Base-by-base conservation (phyloP, 2,888 invertebrate genomes). In the Dendrolimus pini region DNA sequence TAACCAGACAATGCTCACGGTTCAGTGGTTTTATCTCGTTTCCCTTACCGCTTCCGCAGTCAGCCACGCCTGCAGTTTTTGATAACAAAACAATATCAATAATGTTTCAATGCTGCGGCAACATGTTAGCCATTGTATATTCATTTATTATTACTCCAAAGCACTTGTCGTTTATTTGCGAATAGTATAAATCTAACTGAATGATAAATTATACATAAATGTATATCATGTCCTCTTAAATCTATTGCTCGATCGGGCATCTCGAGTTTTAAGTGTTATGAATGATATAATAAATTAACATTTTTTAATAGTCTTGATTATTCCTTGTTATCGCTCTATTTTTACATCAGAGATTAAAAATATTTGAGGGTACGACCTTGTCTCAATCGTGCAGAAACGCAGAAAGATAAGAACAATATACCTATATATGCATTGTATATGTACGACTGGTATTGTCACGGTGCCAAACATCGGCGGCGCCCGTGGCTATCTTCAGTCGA, bases 401-500 rank as follows among this genome's bases (percentile, higher is more conserved):
- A 30, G 72, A 83, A 80, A 86, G 85, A 88, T 88, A 86, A 30
- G 30, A 30, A 79, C 82, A 78, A 69, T 65, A 61, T 62, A 56
- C 67, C 62, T 74, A 74, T 70, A 67, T 74, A 74, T 70, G 74
- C 78, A 69, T 56, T 63, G 61, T 70, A 69, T 59, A 61, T 68
- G 70, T 69, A 68, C 55, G 54, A 65, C 64, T 69, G 69, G 76
- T 77, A 77, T 85, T 90, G 89, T 84, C 89, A 88, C 74, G 65
- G 82, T 86, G 89, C 89, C 89, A 89, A 89, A 81, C 75, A 77
- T 62, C 75, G 74, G 77, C 68, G 79, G 80, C 85, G 84, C 76
- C 75, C 83, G 85, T 83, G 75, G 75, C 83, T 84, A 82, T 82
- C 78, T 86, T 89, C 89, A 89, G 89, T 89, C 80, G 82, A 83